Percentiles rank a stretch among this genome's conserved stretches.
phyloP scores from a whole-genome alignment of 2,113 vertebrate genomes.

The Nansenia antarctica region DNA sequence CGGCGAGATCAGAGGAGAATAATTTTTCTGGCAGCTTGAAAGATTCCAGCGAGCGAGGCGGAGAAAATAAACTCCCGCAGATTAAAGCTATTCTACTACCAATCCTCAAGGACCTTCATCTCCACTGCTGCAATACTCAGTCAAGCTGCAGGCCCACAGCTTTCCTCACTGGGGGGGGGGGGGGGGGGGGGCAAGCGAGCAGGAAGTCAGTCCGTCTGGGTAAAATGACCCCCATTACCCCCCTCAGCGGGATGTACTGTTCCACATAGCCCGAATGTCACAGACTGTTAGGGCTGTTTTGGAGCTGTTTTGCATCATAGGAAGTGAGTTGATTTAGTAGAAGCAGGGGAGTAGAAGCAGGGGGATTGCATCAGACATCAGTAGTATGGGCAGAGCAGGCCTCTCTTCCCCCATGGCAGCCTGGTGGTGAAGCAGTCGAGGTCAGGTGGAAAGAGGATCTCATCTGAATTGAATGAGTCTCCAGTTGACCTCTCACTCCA shows the following conservation, averaged over 20 bases:
- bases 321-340: not conserved
- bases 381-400: not conserved
- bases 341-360: constrained; percentile 1
- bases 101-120: not conserved
- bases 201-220: constrained; percentile 5
- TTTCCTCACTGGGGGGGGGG: not conserved
- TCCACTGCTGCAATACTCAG: not conserved
- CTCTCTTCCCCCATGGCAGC: not conserved
- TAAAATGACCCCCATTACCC: not conserved
- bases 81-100: not conserved
- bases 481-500: constrained; percentile 68
- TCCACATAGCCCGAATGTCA: constrained; percentile 1
- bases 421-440: not conserved
- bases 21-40: constrained; percentile 17
- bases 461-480: constrained; percentile 12
- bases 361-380: not conserved
- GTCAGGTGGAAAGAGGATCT: not conserved
- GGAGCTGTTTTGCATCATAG: not conserved
- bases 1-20: constrained; percentile 45
- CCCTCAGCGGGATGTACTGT: constrained; percentile 6
- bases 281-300: constrained; percentile 14
- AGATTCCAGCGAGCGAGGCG: constrained; percentile 9
- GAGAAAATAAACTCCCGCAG: not conserved
- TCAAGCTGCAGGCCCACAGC: not conserved
- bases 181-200: constrained; percentile 15